A percentile compares a stretch with the other conserved stretches of the same genome.
These are phyloP conservation scores for Iselma pallidipennis DNA, from an alignment of 2,888 invertebrate genomes.

Conservation along the genomic window DNA sequence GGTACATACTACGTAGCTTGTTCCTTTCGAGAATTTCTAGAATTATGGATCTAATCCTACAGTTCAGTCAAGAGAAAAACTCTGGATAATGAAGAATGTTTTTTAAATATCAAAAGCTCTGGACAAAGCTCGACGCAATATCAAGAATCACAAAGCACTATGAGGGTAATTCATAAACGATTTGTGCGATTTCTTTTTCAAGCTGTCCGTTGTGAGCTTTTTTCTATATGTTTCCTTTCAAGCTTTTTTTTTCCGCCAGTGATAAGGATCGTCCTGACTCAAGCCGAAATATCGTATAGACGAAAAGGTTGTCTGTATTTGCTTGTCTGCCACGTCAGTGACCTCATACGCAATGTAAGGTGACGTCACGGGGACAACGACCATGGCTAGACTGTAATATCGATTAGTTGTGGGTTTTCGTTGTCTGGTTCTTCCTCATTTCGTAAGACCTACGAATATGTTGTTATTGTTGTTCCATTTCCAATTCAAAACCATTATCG, in stretches of 20 bases:
- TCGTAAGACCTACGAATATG: not conserved
- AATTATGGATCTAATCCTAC: too few relatives aligned
- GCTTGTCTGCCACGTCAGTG: conserved; percentile 27
- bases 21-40: too few relatives aligned
- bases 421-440: conserved; percentile 24
- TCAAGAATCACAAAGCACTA: too few relatives aligned
- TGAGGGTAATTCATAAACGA: too few relatives aligned
- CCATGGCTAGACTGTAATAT: conserved; percentile 36
- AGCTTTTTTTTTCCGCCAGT: not conserved
- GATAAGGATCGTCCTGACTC: conserved; percentile 15
- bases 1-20: too few relatives aligned
- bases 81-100: too few relatives aligned
- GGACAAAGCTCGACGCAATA: too few relatives aligned
- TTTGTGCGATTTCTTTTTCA: too few relatives aligned
- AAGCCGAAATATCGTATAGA: conserved; percentile 20
- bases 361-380: conserved; percentile 39
- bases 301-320: conserved; percentile 14
- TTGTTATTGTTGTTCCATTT: not conserved
- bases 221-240: not conserved
- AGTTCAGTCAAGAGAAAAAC: too few relatives aligned
- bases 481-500: not conserved
- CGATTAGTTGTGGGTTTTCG: conserved; percentile 32
- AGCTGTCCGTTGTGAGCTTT: too few relatives aligned
- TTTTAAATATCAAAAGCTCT: too few relatives aligned
- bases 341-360: conserved; percentile 32